phyloP scores from a whole-genome alignment of 2,888 invertebrate species.

The Druceiella hillmani region DNA sequence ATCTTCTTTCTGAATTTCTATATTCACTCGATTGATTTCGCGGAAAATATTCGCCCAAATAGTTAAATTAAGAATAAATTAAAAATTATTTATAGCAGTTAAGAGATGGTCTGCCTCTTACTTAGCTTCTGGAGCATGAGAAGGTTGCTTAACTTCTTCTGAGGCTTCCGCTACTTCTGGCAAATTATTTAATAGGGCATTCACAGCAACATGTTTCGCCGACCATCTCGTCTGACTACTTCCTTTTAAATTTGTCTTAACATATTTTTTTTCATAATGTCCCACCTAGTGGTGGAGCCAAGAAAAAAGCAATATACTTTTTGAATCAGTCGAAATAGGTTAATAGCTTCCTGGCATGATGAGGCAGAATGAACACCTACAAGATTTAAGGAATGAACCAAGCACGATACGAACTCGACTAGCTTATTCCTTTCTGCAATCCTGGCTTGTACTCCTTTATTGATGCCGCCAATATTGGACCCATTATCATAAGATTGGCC shows the following conservation, averaged over 20 bases:
- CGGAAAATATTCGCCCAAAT: constrained; percentile 23
- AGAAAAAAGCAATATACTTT: constrained; percentile 14
- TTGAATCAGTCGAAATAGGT: constrained; percentile 14
- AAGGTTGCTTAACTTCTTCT: constrained; percentile 18
- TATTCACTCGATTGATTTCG: constrained; percentile 20
- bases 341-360: constrained; percentile 10
- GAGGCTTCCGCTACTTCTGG: constrained; percentile 21
- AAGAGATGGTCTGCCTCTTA: constrained; percentile 19
- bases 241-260: background rate
- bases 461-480: constrained; percentile 24
- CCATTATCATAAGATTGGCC: constrained; percentile 22
- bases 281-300: constrained; percentile 13
- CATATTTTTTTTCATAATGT: constrained; percentile 14
- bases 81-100: constrained; percentile 17
- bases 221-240: constrained; percentile 5
- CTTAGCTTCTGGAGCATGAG: constrained; percentile 21
- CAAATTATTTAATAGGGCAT: constrained; percentile 5
- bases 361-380: constrained; percentile 11
- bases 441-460: constrained; percentile 24
- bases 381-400: constrained; percentile 23
- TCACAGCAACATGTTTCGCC: background rate
- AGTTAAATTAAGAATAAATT: constrained; percentile 21
- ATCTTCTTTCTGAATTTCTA: constrained; percentile 11
- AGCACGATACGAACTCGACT: constrained; percentile 23
- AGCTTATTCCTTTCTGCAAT: constrained; percentile 20